Evolutionary conservation across 2,888 invertebrate genomes (phyloP), one percentile per base, ranked within the genome.

Genomic region (Melitaea athalia): DNA sequence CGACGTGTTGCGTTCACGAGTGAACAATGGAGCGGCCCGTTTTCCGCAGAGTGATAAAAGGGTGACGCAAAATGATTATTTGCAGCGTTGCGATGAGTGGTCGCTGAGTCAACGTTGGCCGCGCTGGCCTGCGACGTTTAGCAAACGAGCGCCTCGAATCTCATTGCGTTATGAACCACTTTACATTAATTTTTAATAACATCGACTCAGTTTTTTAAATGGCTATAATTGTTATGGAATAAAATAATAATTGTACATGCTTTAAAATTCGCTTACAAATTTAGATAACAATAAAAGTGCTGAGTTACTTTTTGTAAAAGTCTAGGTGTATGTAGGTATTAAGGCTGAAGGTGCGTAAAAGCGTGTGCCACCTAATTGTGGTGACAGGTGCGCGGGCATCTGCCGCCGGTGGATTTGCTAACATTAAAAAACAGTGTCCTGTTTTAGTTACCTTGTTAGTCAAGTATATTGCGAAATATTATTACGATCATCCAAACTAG

Each of bases 1-100:
- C 71, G 68, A 68, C 59, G 72, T 78, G 79, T 77, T 79, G 79
- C 81, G 79, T 79, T 81, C 75, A 75, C 72, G 17, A 67, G 77
- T 78, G 80, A 81, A 88, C 85, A 88, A 85, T 87, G 83, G 83
- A 82, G 78, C 80, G 85, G 82, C 85, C 85, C 84, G 85, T 88
- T 88, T 88, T 87, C 86, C 85, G 79, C 81, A 79, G 80, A 83
- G 82, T 87, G 89, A 91, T 91, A 91, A 89, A 89, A 80, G 84
- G 90, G 85, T 91, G 91, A 91, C 91, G 92, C 91, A 91, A 91
- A 91, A 85, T 88, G 87, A 91, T 91, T 91, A 92, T 91, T 92
- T 88, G 89, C 90, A 89, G 89, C 88, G 85, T 86, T 86, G 89
- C 89, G 88, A 91, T 91, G 91, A 89, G 87, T 91, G 82, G 85